These are phyloP conservation scores for Odobenus rosmarus DNA, from an alignment of 2,113 vertebrate genomes.

Conservation along the genomic window DNA sequence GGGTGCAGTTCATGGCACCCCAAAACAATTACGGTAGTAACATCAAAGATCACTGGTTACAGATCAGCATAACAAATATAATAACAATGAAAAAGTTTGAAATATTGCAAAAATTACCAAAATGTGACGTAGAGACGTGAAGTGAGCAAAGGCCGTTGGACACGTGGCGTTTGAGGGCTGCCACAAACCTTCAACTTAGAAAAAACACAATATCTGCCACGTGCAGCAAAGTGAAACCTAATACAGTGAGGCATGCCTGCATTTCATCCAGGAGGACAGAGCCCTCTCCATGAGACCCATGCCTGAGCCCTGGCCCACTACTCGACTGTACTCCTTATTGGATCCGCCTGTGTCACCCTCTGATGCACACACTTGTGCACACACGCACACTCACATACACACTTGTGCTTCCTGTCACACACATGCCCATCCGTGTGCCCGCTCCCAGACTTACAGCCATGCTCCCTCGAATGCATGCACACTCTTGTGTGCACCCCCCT, in stretches of 20 bases:
- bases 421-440: not conserved
- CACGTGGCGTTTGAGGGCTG: not conserved
- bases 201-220: not conserved
- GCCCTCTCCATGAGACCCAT: not conserved
- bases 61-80: not conserved
- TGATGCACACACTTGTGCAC: not conserved
- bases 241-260: not conserved
- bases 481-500: not conserved
- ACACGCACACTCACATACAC: not conserved
- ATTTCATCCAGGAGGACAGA: rapidly evolving
- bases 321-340: not conserved
- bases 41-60: not conserved
- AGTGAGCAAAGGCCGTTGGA: not conserved
- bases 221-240: not conserved
- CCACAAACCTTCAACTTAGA: not conserved
- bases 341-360: not conserved
- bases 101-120: not conserved
- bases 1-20: not conserved
- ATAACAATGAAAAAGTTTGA: not conserved
- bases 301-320: not conserved
- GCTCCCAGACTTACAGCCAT: not conserved
- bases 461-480: rapidly evolving
- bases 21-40: not conserved
- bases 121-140: not conserved
- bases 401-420: not conserved